Conservation (phyloP, 2,797 vertebrate species). For the Enteromius unitaeniatus region DNA sequence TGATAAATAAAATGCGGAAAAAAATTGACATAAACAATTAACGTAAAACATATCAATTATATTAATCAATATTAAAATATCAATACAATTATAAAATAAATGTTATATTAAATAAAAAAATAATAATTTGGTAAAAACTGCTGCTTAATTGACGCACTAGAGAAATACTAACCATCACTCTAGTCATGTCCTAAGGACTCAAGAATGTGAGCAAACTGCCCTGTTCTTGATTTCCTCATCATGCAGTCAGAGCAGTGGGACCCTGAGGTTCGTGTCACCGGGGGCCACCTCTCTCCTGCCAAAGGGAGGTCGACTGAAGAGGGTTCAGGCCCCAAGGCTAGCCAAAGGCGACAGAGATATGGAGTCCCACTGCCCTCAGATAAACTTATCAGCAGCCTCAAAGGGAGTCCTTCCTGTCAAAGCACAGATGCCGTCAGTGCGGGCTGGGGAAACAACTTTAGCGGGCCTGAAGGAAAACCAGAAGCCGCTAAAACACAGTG, state of each 20-base stretch:
- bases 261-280: conserved; percentile 48
- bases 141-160: background rate
- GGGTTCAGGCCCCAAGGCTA: conserved; percentile 62
- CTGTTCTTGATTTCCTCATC: conserved; percentile 28
- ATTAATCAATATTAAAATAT: background rate
- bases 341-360: conserved; percentile 64
- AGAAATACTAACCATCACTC: background rate
- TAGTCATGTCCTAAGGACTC: conserved; percentile 22
- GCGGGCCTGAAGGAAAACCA: conserved; percentile 53
- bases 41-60: background rate
- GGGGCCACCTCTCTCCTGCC: conserved; percentile 43
- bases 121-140: no score
- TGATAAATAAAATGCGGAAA: background rate
- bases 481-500: conserved; percentile 55
- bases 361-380: conserved; percentile 64
- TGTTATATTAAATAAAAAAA: background rate
- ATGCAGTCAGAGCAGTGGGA: conserved; percentile 39
- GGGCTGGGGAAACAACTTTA: conserved; percentile 55
- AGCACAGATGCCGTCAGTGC: conserved; percentile 60
- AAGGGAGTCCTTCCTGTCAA: conserved; percentile 59
- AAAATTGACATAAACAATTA: background rate
- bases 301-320: conserved; percentile 57
- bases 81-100: background rate
- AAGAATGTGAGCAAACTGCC: conserved; percentile 5
- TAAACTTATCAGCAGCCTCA: conserved; percentile 66